Evolutionary conservation across 2,113 vertebrate genomes (phyloP).

Genomic region (Microtus ochrogaster): DNA sequence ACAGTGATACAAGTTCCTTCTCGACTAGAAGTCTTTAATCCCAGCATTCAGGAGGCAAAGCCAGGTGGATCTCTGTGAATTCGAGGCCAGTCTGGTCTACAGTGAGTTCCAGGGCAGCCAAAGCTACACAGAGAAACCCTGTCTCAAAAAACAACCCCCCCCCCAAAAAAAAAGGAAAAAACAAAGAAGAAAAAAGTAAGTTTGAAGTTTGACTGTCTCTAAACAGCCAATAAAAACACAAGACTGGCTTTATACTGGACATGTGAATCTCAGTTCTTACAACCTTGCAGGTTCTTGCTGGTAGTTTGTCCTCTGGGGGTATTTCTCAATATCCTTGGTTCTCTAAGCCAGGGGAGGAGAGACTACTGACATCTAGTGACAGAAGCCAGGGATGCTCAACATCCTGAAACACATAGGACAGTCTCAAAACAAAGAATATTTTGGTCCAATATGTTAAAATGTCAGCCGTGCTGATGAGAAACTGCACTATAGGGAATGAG

Average conservation of each 20-base stretch:
- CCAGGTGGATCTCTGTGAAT: not conserved
- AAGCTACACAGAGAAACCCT: not conserved
- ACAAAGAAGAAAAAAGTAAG: not conserved
- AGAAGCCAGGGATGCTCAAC: not conserved
- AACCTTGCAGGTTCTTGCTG: not conserved
- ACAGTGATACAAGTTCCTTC: not conserved
- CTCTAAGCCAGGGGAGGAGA: not conserved
- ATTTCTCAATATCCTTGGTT: not conserved
- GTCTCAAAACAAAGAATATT: not conserved
- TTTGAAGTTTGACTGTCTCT: slow-evolving; percentile 13
- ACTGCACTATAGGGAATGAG: not conserved
- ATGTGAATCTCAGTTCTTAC: not conserved
- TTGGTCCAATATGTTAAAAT: not conserved
- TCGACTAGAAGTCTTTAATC: not conserved
- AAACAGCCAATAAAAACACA: too few species aligned
- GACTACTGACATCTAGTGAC: not conserved
- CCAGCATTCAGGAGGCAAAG: not conserved
- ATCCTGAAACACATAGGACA: too few species aligned
- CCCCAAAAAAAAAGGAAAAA: too few species aligned
- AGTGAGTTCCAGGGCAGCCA: not conserved
- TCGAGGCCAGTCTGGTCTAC: not conserved
- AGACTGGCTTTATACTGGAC: not conserved
- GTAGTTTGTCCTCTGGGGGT: not conserved
- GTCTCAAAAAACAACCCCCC: not conserved
- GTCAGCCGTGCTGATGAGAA: not conserved